Evolutionary conservation across 2,113 vertebrate genomes (phyloP).

Genomic region (Craseonycteris thonglongyai): DNA sequence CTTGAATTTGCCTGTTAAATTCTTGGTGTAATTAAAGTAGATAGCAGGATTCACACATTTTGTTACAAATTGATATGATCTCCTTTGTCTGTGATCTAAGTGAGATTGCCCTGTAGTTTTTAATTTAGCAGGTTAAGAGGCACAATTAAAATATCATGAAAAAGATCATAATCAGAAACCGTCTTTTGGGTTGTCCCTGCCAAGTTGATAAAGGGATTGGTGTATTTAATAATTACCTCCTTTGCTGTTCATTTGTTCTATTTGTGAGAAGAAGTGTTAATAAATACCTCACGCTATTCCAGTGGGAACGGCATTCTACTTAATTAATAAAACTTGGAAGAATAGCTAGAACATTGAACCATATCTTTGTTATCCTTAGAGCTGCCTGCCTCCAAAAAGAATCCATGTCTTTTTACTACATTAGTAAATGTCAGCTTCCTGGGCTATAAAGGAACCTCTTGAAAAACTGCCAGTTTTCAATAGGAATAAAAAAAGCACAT

Average conservation of each 20-base stretch:
- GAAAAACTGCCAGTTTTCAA: conserved; percentile 76
- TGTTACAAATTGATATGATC: conserved; percentile 80
- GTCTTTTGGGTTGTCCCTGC: conserved; percentile 76
- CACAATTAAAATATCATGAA: conserved; percentile 87
- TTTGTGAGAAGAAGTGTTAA: conserved; percentile 81
- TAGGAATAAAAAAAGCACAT: conserved; percentile 58
- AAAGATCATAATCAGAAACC: conserved; percentile 81
- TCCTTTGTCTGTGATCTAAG: conserved; percentile 81
- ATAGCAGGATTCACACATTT: conserved; percentile 74
- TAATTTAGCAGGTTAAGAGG: conserved; percentile 85
- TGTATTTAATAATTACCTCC: conserved; percentile 81
- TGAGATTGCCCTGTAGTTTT: conserved; percentile 81
- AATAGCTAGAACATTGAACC: conserved; percentile 79
- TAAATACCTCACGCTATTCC: conserved; percentile 82
- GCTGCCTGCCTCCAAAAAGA: conserved; percentile 76
- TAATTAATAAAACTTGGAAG: conserved; percentile 86
- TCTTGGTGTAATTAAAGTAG: conserved; percentile 77
- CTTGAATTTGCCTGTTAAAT: conserved; percentile 71
- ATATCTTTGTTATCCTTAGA: conserved; percentile 82
- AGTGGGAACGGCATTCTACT: conserved; percentile 78
- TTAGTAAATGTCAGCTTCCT: conserved; percentile 79
- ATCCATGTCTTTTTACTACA: conserved; percentile 73
- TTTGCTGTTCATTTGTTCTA: conserved; percentile 79
- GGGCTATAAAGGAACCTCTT: conserved; percentile 69
- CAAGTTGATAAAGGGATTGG: conserved; percentile 78